A percentile compares a stretch with the other conserved stretches of the same genome.
phyloP scores from a whole-genome alignment of 2,888 invertebrate genomes.

The Nineta flava region DNA sequence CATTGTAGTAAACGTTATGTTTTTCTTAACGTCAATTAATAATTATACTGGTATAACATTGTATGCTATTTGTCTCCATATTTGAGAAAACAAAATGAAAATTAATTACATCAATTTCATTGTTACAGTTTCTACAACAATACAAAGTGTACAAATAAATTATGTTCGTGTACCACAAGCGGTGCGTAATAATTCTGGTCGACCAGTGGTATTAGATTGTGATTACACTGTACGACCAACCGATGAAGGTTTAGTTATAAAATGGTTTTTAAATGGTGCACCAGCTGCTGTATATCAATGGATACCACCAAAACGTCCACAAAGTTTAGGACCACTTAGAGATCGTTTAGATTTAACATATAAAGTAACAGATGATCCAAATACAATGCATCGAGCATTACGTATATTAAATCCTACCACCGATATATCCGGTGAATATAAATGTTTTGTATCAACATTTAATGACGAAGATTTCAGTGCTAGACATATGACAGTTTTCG shows the following conservation, averaged over 20 bases:
- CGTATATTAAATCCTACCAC: constrained; percentile 49
- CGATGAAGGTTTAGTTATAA: constrained; percentile 52
- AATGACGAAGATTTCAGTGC: constrained; percentile 47
- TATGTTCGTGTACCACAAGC: constrained; percentile 26
- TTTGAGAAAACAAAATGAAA: too few relatives aligned
- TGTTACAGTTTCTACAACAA: constrained; percentile 1
- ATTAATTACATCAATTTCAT: background rate
- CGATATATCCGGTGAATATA: constrained; percentile 56
- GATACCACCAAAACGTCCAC: constrained; percentile 54
- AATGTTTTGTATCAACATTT: constrained; percentile 54
- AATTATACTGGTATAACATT: background rate
- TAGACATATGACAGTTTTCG: constrained; percentile 48
- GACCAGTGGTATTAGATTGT: constrained; percentile 49
- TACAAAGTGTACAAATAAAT: constrained; percentile 23
- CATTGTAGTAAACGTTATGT: background rate
- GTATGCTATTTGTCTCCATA: background rate
- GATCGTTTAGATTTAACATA: constrained; percentile 45
- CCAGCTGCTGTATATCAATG: constrained; percentile 62
- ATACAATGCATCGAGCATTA: constrained; percentile 53
- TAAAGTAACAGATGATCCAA: constrained; percentile 46
- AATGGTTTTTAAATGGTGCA: constrained; percentile 56
- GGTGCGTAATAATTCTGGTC: constrained; percentile 24
- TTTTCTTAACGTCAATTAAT: background rate
- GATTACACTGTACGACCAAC: constrained; percentile 46
- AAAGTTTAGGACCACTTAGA: constrained; percentile 40